Evolutionary conservation across 2,113 vertebrate genomes (phyloP).

Genomic region (Limanda limanda): DNA sequence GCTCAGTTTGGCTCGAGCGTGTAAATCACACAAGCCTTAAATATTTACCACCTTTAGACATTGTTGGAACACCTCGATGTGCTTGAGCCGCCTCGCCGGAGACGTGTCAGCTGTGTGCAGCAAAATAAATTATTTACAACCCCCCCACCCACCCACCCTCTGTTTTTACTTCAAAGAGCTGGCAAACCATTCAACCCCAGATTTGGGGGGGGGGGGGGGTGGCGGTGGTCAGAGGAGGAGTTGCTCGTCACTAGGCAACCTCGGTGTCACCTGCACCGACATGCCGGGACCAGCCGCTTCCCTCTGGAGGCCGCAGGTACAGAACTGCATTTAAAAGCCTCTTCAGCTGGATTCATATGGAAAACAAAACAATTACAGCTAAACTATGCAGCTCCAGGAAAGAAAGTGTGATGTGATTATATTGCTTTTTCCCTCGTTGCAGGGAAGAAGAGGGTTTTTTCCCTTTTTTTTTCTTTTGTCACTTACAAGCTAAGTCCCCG

Average conservation of each 20-base stretch:
- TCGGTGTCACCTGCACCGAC: constrained; percentile 76
- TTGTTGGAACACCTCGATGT: constrained; percentile 68
- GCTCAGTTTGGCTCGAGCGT: constrained; percentile 40
- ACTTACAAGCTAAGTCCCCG: constrained; percentile 21
- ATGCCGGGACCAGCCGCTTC: constrained; percentile 65
- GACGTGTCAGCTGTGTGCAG: constrained; percentile 73
- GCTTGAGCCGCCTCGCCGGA: constrained; percentile 63
- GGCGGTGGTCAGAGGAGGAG: constrained; percentile 36
- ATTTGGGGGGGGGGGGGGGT: constrained; percentile 50
- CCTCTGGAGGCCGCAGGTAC: constrained; percentile 41
- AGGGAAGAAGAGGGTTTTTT: constrained; percentile 3
- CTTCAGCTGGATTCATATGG: constrained; percentile 36
- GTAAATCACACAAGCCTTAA: constrained; percentile 67
- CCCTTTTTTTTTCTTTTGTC: constrained; percentile 34
- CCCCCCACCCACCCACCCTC: constrained; percentile 53
- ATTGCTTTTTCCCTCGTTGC: constrained; percentile 3
- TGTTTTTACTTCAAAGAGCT: constrained; percentile 80
- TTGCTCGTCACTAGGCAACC: constrained; percentile 74
- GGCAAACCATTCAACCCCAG: constrained; percentile 74
- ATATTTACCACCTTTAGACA: constrained; percentile 74
- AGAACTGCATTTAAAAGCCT: constrained; percentile 49
- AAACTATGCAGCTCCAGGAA: constrained; percentile 31
- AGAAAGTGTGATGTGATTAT: constrained; percentile 36
- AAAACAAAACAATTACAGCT: constrained; percentile 55
- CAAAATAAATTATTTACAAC: constrained; percentile 82